Evolutionary conservation across 37 sponge, comb jelly and placozoan species (phyloP), one percentile per base, ranked within the genome.

Genomic region (Petrosia ficiformis): DNA sequence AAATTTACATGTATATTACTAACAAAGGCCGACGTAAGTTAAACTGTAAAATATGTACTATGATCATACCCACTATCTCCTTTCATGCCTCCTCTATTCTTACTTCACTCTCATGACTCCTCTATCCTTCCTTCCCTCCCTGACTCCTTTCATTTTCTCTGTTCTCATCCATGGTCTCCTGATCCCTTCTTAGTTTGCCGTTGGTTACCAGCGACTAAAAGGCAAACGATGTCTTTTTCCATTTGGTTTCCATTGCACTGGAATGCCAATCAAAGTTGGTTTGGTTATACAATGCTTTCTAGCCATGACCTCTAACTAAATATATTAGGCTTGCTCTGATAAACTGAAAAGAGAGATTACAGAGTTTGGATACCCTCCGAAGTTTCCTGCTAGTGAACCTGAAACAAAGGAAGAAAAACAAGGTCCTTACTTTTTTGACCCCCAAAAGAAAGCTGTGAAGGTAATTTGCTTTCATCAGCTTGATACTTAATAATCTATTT

Each of bases 261-360:
- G 93, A 68, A 93, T 93, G 93, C 93, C 93, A 3, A 93, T 93
- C 1, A 88, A 80, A 56, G 87, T 86, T 29, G 33, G 70, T 44
- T 22, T 30, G 21, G 6, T 48, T 19, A 19, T 48, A 48, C 16
- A 48, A 16, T 48, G 10, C 16, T 48, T n/a, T n/a, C n/a, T n/a
- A n/a, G n/a, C n/a, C n/a, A n/a, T n/a, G n/a, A n/a, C n/a, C n/a
- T n/a, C n/a, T n/a, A n/a, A n/a, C n/a, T n/a, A n/a, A n/a, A n/a
- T n/a, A n/a, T n/a, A n/a, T n/a, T 74, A 86, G 86, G 93, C 93
- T 35, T 93, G 86, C 80, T 84, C 93, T 71, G 93, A 93, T 54
- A 93, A 93, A 68, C 67, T 93, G 34, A 84, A 66, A 24, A 65
- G 71, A 42, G 93, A 93, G 59, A 87, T 88, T 75, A 78, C 73